Percentiles rank a stretch among this genome's conserved stretches.
Evolutionary conservation across 2,797 vertebrate species (phyloP).

Genomic region (Neosilurus mollespiculum): DNA sequence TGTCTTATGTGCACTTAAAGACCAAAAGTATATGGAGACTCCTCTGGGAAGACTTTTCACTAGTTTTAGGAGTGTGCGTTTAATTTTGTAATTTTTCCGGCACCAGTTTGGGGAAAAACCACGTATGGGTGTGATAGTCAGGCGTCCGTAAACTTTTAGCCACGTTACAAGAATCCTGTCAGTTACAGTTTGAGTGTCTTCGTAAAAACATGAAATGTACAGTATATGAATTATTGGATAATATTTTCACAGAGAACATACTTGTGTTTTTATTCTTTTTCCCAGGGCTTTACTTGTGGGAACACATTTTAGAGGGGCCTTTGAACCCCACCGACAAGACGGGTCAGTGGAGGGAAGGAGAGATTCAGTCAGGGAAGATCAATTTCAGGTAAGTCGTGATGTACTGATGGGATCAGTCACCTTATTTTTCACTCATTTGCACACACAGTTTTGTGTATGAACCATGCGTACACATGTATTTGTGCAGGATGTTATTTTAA

Average conservation of each 20-base stretch:
- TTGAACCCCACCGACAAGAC: constrained; percentile 84
- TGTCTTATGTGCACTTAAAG: background rate
- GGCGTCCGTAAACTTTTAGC: background rate
- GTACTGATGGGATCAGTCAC: background rate
- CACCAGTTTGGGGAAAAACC: background rate
- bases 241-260: background rate
- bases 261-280: constrained; percentile 32
- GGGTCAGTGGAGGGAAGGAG: constrained; percentile 92
- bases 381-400: constrained; percentile 82
- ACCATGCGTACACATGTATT: background rate
- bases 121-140: background rate
- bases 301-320: constrained; percentile 89
- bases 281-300: constrained; percentile 94
- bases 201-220: background rate
- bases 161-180: background rate
- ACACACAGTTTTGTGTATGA: background rate
- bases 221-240: background rate
- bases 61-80: background rate
- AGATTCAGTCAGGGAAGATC: constrained; percentile 79
- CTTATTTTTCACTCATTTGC: background rate
- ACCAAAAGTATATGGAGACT: background rate
- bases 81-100: background rate
- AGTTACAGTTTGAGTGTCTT: background rate
- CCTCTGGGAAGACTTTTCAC: background rate
- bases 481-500: background rate